Evolutionary conservation across 2,113 vertebrate species (phyloP).

Genomic region (Engystomops pustulosus): DNA sequence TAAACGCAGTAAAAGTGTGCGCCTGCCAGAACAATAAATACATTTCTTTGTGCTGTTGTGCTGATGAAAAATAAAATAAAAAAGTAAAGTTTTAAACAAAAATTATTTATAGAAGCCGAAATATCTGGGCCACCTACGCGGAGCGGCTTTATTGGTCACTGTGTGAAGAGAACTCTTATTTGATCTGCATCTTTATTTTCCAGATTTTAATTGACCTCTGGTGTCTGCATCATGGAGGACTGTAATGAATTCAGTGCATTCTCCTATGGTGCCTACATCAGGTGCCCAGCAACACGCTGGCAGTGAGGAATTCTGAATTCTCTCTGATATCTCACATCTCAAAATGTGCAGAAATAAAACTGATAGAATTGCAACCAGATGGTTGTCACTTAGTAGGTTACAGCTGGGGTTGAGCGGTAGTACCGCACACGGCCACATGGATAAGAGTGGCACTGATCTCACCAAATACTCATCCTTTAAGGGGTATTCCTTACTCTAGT

Average conservation of each 20-base stretch:
- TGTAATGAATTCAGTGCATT: slow-evolving; percentile 41
- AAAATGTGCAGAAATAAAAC: too few relatives aligned
- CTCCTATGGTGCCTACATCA: background rate
- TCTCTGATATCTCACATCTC: background rate
- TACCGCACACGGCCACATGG: background rate
- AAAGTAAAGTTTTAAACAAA: slow-evolving; percentile 36
- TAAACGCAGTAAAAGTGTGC: slow-evolving; percentile 49
- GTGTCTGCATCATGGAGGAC: slow-evolving; percentile 45
- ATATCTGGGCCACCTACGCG: slow-evolving; percentile 55
- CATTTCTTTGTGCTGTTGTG: slow-evolving; percentile 51
- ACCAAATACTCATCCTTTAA: too few relatives aligned
- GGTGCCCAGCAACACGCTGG: background rate
- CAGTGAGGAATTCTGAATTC: background rate
- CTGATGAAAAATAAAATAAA: slow-evolving; percentile 52
- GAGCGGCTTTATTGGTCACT: slow-evolving; percentile 40
- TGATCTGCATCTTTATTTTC: slow-evolving; percentile 53
- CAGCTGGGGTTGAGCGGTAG: background rate
- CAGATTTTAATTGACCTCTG: slow-evolving; percentile 17
- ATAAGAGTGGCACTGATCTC: background rate
- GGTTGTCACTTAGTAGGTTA: too few relatives aligned
- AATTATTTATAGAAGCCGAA: slow-evolving; percentile 57
- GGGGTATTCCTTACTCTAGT: too few relatives aligned
- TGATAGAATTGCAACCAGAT: too few relatives aligned
- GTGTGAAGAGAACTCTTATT: slow-evolving; percentile 46
- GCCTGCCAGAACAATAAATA: slow-evolving; percentile 55